Base-by-base conservation (phyloP, 2,797 vertebrate genomes). In the Hippopotamyrus pictus region DNA sequence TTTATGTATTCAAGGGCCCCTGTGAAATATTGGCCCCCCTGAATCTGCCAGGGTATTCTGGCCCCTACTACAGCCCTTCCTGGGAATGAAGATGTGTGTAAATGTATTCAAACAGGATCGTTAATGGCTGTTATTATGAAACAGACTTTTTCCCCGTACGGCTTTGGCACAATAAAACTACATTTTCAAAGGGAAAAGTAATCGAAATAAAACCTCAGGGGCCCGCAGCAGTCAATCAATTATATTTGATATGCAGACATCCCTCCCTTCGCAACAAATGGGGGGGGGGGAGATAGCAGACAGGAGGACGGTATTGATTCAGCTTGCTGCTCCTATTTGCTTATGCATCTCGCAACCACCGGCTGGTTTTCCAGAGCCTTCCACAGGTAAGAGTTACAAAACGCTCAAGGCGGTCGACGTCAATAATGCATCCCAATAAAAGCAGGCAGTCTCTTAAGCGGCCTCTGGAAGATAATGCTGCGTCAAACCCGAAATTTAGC, bases 231-330 rank as follows among this genome's bases (percentile, higher is more conserved):
- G 53, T 82, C 37, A 19, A 89, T 59, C 46, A 89, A 87, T 51
- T 54, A 53, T 33, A 54, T 87, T 37, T 87, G 29, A 57, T 33
- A 87, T 33, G 53, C 29, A 57, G 87, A 59, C 41, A 86, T 22
- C 44, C 25, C 89, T 90, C 91, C 90, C 88, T 91, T 90, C 6
- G 89, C 90, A 90, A 89, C 89, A 90, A 79, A 79, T 53, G 86
- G 88, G 87, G 59, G 14, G 48, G 14, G 86, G 14, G 29, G 7
- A 84, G 54, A 33, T 65, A 51, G 57, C 57, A 62, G 79, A 90
- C 86, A 90, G 90, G 92, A 89, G 91, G 90, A 46, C 65, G 54
- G 65, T 88, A 93, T 93, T 92, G 91, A 93, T 93, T 85, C 44
- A 65, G 90, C 65, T 57, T 88, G 84, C 69, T 88, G 51, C 59